Evolutionary conservation across 2,888 invertebrate genomes (phyloP), one percentile per base, ranked within the genome.

Genomic region (Lasioglossum zephyrum): DNA sequence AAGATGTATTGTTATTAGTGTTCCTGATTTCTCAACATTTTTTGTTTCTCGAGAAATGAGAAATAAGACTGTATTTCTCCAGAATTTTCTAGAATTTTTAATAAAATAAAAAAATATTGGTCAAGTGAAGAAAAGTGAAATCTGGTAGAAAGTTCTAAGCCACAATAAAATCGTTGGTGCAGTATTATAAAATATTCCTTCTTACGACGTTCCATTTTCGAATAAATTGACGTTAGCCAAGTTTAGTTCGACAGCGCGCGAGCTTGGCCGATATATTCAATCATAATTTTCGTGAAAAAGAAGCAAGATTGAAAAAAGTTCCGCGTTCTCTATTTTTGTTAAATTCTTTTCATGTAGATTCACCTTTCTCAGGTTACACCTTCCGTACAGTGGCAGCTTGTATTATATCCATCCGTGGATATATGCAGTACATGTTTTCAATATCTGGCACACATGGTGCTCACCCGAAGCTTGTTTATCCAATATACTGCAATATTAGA

Each of bases 401-500:
- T 53, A 22, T 53, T 66, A 66, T 66, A 66, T 66, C 31, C 36
- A 66, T 39, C 39, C 31, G 44, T 41, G 41, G 60, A 73, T 53
- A 9, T 73, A 31, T 73, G 36, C n/a, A 41, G 26, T 26, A 66
- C 47, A n/a, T 66, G 47, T 49, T 77, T 77, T 77, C 36, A 47
- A 66, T 31, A 31, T 60, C 47, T 49, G 66, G 22, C 16, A 44
- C 47, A 63, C 47, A 36, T 47, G 66, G 36, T 47, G 77, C 66
- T 66, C 44, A 36, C 77, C 36, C 26, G 26, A 31, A 47, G 6
- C 47, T 13, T 77, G 66, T 77, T 77, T 77, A 66, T 31, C 36
- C 47, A 49, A 77, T 77, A 22, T 22, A 22, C 22, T 44, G 16
- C 47, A 4, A 77, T 77, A 77, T 66, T 47, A 66, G 63, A 8